Evolutionary conservation across 2,113 vertebrate species (phyloP), one percentile per base, ranked within the genome.

Genomic region (Pollachius pollachius): DNA sequence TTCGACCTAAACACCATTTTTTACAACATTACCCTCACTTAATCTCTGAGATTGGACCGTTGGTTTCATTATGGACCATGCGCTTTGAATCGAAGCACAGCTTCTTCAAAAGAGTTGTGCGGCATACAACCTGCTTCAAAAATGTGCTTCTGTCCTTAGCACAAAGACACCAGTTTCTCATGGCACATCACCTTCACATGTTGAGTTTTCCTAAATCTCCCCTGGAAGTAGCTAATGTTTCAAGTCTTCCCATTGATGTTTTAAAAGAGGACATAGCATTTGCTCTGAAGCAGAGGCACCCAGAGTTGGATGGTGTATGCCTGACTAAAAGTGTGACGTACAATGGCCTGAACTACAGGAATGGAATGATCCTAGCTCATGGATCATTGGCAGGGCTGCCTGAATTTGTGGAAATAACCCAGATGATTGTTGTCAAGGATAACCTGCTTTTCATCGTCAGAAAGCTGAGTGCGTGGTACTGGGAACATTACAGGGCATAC

Each of bases 181-280:
- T 56, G 13, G 54, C 17, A 56, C 54, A 56, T 17, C 54, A 56
- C 11, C 54, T 56, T 4, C 15, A 56, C 54, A 12, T 56, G 15
- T 15, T 5, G 12, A 23, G 21, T 25, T 30, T 16, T 34, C 19
- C 15, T 13, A 63, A 30, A 9, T 6, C 13, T 5, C 12, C 27
- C 25, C 54, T 75, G 56, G 66, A 75, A 48, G 67, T 69, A 2
- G 17, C 25, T 18, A 48, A 74, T 25, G 61, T 69, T 30, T 75
- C 73, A 15, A 69, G 17, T 30, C 9, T 75, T 57, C 67, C 61
- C 19, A 75, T 65, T 48, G 67, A 65, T 60, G 73, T 75, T 60
- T 19, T 75, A 4, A 48, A 63, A 13, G 25, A 74, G 52, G 73
- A 69, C 13, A n/a, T 74, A 6, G 23, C 27, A 62, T 7, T 11